Evolutionary conservation across 2,888 invertebrate genomes (phyloP).

Genomic region (Syrphus vitripennis): DNA sequence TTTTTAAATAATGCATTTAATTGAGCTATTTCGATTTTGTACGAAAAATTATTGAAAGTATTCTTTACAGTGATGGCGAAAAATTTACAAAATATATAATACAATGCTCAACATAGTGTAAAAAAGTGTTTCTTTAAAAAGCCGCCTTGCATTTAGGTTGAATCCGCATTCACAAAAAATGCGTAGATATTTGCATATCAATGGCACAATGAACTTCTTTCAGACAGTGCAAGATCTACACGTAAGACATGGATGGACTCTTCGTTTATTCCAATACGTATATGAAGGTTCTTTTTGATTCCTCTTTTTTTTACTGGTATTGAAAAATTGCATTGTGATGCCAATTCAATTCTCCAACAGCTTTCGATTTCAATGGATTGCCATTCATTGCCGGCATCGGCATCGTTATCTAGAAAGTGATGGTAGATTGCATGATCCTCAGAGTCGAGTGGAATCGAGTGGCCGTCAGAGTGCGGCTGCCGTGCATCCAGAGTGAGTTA

Average conservation of each 20-base stretch:
- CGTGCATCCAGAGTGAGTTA: slow-evolving; percentile 15
- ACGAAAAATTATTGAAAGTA: too few species aligned
- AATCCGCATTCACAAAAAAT: slow-evolving; percentile 8
- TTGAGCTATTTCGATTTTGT: too few species aligned
- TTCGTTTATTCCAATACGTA: slow-evolving; percentile 12
- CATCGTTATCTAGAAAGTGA: slow-evolving; percentile 58
- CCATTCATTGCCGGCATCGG: slow-evolving; percentile 37
- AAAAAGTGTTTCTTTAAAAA: background rate
- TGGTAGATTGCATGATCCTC: slow-evolving; percentile 42
- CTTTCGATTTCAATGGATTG: slow-evolving; percentile 66
- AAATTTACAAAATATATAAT: too few species aligned
- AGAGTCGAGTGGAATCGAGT: background rate
- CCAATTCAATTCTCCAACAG: slow-evolving; percentile 41
- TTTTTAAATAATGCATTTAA: too few species aligned
- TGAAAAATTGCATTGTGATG: slow-evolving; percentile 49
- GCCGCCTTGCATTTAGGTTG: background rate
- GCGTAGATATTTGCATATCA: slow-evolving; percentile 41
- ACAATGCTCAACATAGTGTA: slow-evolving; percentile 31
- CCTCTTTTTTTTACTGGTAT: background rate
- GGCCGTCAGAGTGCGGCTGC: background rate
- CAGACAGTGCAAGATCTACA: slow-evolving; percentile 26
- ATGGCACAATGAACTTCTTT: slow-evolving; percentile 11
- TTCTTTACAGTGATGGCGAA: too few species aligned
- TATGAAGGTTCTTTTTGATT: background rate
- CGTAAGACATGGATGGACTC: slow-evolving; percentile 28